Evolutionary conservation across 35 echinoderm and acorn worm genomes (phyloP).

Genomic region (Holothuria glaberrima): DNA sequence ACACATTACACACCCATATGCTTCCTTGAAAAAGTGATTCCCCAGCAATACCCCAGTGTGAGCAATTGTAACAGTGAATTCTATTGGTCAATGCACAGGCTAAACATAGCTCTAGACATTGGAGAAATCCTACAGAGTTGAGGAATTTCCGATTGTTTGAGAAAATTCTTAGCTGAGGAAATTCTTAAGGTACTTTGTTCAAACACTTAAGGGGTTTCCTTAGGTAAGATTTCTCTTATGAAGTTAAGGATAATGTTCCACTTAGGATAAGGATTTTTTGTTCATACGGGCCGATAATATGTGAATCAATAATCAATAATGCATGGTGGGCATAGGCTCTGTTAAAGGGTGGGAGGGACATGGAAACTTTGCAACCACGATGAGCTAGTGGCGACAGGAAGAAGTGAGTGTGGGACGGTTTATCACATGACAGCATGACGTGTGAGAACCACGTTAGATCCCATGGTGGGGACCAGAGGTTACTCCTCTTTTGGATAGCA

Average conservation of each 20-base stretch:
- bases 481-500: too few relatives aligned
- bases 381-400: too few relatives aligned
- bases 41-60: neutral
- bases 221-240: slow-evolving; percentile 12
- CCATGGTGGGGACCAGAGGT: too few relatives aligned
- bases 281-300: slow-evolving; percentile 11
- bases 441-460: too few relatives aligned
- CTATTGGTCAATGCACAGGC: neutral
- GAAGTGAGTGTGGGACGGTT: too few relatives aligned
- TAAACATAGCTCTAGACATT: neutral
- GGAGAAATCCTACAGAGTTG: slow-evolving; percentile 14
- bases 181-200: neutral
- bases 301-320: too few relatives aligned
- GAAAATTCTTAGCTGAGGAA: slow-evolving; percentile 21
- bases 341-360: too few relatives aligned
- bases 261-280: slow-evolving; percentile 14
- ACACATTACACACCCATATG: slow-evolving; percentile 5
- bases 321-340: too few relatives aligned
- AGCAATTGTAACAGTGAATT: too few relatives aligned
- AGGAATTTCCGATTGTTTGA: slow-evolving; percentile 2
- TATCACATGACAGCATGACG: too few relatives aligned
- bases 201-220: slow-evolving; percentile 22
- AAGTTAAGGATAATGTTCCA: neutral
- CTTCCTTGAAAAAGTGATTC: neutral
- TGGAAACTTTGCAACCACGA: too few relatives aligned